Evolutionary conservation across 2,113 vertebrate species (phyloP), one percentile per base, ranked within the genome.

Genomic region (Pelecanoides urinatrix): DNA sequence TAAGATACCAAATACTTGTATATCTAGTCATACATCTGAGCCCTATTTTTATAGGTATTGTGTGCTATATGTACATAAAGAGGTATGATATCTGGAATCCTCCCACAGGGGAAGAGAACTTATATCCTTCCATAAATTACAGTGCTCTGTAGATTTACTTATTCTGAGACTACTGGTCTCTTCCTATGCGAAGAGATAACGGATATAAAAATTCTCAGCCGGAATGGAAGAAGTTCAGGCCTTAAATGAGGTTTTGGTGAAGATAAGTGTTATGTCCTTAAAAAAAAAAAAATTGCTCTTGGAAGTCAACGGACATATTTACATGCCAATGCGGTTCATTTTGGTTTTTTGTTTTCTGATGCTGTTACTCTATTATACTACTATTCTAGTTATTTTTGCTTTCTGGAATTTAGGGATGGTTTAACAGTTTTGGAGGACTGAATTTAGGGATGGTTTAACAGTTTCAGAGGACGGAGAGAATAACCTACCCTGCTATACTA

Each of bases 51-150:
- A 18, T 23, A 53, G 44, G 6, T 52, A 7, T 49, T 49, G 11
- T 63, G 34, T 59, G 47, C 44, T 74, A 0, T 44, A 14, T n/a
- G 30, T 52, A 25, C 22, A 10, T 52, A 38, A 68, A 59, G 42
- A 87, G 11, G 19, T 86, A 36, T 66, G 18, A 25, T 68, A 73
- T 14, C 13, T 83, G 42, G 17, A 91, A 91, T 18, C n/a, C 10
- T 66, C 8, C 13, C 6, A 6, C 0, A 0, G 25, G 5, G 7
- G 17, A 49, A 75, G 34, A 36, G 30, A 86, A 38, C 9, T 36
- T 68, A 1, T 0, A 26, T 44, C 18, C 6, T 85, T 82, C 23
- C 8, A 11, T 56, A 32, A 55, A 45, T 52, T 87, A 13, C 11
- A 61, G 6, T 44, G 23, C 18, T 72, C 11, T 74, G 16, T 55